Base-by-base conservation (phyloP, 2,888 invertebrate species). In the Schizaphis graminum region DNA sequence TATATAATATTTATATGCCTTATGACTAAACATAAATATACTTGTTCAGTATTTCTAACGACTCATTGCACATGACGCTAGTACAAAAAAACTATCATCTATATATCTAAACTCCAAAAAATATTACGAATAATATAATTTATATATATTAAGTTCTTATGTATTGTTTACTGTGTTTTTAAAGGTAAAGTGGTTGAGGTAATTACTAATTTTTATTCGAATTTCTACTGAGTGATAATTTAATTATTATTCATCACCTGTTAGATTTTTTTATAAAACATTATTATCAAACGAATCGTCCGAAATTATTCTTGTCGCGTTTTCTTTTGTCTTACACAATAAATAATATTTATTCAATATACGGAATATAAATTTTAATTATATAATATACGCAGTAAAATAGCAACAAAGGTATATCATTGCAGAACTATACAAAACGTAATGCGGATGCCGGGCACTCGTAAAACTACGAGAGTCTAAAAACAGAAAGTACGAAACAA, bases 201-300 rank as follows among this genome's bases (percentile, higher is more conserved):
- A 49, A 67, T n/a, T n/a, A n/a, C n/a, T n/a, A n/a, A n/a, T 86
- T 86, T 16, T 77, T 93, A 16, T 92, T 86, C 86, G 24, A 86
- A 86, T 77, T 88, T 92, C 11, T 35, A 28, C 44, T 88, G 28
- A 88, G 53, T 84, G 53, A 84, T 91, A 84, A 89, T 57, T 28
- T 8, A 89, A 89, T 93, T 93, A 77, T 93, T 93, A 93, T 93
- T 93, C 92, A 77, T 89, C 44, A 7, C 44, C 24, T 44, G 92
- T 93, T 56, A 28, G 11, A 44, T 13, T 57, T 91, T 91, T 41
- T 84, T 84, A 88, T 86, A 21, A 44, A 57, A 86, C 35, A 61
- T 49, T 49, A 49, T 86, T 87, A 67, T 53, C 88, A 26, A 88
- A 77, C n/a, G 53, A 56, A 93, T 77, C 16, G 77, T 77, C 53